Percentiles rank a stretch among this genome's conserved stretches.
Conservation (phyloP, 2,888 invertebrate genomes). For the Antheraea yamamai region DNA sequence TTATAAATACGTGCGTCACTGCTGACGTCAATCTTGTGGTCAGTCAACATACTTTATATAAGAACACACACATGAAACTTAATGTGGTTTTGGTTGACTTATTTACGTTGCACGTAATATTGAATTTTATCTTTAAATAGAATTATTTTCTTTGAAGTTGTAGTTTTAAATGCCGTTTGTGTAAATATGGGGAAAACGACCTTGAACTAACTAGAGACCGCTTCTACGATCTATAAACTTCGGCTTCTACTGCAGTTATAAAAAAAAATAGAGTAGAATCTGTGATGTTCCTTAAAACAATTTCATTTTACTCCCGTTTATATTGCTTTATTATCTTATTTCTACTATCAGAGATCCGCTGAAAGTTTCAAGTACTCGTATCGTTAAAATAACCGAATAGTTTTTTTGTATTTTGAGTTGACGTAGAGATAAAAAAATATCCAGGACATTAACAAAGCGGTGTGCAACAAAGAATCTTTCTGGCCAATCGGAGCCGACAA, state of each 20-base stretch:
- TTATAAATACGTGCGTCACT: no score
- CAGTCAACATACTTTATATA: no score
- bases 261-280: not conserved
- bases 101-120: no score
- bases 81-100: no score
- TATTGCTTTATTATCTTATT: not conserved
- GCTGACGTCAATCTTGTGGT: no score
- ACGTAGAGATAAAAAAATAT: constrained; percentile 49
- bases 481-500: constrained; percentile 66
- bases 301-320: not conserved
- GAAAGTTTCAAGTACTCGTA: not conserved
- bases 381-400: not conserved
- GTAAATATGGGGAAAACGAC: no score
- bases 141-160: no score
- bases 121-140: no score
- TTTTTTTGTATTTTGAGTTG: constrained; percentile 1
- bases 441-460: constrained; percentile 68
- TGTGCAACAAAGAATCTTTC: constrained; percentile 62
- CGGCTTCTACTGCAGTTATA: not conserved
- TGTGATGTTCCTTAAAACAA: not conserved
- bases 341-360: not conserved
- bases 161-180: no score
- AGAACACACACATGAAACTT: no score
- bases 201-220: not conserved
- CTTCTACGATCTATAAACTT: not conserved